Conservation (phyloP, 1,140 invertebrate species). For the Dendroctonus ponderosae region DNA sequence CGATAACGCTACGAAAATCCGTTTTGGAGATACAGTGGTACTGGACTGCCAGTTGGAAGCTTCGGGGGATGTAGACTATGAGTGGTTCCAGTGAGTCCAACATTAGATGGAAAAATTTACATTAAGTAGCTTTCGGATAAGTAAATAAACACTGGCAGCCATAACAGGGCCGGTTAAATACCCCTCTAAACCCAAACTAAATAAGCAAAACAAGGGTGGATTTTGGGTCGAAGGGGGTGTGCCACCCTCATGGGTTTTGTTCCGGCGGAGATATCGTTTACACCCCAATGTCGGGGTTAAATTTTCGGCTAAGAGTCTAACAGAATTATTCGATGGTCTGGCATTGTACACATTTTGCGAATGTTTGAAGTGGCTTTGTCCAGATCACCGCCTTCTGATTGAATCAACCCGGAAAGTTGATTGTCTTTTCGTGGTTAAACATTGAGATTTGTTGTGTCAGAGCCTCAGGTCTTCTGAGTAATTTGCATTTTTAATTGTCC, state of each 20-base stretch:
- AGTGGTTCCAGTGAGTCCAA: constrained; percentile 68
- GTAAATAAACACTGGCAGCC: constrained; percentile 10
- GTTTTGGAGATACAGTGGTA: constrained; percentile 61
- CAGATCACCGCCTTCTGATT: too few relatives aligned
- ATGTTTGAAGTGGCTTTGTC: too few relatives aligned
- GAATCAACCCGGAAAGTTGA: too few relatives aligned
- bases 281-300: constrained; percentile 16
- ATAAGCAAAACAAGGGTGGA: constrained; percentile 22
- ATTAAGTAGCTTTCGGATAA: constrained; percentile 8
- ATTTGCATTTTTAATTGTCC: too few relatives aligned
- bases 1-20: constrained; percentile 56
- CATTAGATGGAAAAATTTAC: not conserved
- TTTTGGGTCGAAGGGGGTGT: constrained; percentile 9
- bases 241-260: constrained; percentile 16
- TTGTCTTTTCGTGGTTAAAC: too few relatives aligned
- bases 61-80: constrained; percentile 67
- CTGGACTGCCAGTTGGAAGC: constrained; percentile 74
- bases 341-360: constrained; percentile 41
- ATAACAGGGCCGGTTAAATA: constrained; percentile 4
- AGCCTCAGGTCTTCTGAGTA: too few relatives aligned
- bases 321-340: constrained; percentile 10
- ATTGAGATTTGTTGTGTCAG: too few relatives aligned
- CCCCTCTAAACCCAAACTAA: constrained; percentile 16
- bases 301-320: constrained; percentile 11
- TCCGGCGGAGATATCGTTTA: constrained; percentile 22